Evolutionary conservation across 2,888 invertebrate genomes (phyloP).

Genomic region (Dysmachus trigonus): DNA sequence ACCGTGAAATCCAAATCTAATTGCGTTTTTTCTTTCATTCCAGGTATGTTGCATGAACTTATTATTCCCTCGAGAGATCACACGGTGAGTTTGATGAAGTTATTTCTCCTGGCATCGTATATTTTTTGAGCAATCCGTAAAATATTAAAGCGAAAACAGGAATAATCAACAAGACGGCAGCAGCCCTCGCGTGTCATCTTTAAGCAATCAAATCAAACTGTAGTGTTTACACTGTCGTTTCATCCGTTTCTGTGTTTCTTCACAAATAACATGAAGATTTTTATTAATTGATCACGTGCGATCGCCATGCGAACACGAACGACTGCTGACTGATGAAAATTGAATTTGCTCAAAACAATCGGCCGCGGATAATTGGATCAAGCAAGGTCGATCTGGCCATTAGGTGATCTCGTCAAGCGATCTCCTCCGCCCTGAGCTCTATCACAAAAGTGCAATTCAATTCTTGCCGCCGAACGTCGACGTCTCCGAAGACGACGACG

Average conservation of each 20-base stretch:
- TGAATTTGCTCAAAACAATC: conserved; percentile 39
- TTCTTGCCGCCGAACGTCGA: background rate
- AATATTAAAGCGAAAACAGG: background rate
- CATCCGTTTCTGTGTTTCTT: background rate
- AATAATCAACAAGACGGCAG: background rate
- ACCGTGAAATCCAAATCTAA: background rate
- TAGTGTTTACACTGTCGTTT: background rate
- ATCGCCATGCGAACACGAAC: background rate
- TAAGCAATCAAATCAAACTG: background rate
- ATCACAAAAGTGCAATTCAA: background rate
- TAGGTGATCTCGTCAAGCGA: background rate
- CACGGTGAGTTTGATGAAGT: conserved; percentile 3
- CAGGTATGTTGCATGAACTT: conserved; percentile 5
- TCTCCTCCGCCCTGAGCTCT: background rate
- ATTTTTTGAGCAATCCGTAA: background rate
- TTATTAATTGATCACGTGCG: conserved; percentile 9
- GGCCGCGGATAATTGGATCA: conserved; percentile 36
- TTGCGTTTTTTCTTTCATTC: background rate
- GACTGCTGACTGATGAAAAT: conserved; percentile 10
- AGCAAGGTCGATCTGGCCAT: conserved; percentile 21
- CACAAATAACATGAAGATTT: background rate
- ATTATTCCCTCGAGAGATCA: background rate
- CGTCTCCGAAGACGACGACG: background rate
- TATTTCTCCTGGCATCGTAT: background rate
- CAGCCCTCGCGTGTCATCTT: background rate